Evolutionary conservation across 2,113 vertebrate genomes (phyloP).

Genomic region (Arvicanthis niloticus): DNA sequence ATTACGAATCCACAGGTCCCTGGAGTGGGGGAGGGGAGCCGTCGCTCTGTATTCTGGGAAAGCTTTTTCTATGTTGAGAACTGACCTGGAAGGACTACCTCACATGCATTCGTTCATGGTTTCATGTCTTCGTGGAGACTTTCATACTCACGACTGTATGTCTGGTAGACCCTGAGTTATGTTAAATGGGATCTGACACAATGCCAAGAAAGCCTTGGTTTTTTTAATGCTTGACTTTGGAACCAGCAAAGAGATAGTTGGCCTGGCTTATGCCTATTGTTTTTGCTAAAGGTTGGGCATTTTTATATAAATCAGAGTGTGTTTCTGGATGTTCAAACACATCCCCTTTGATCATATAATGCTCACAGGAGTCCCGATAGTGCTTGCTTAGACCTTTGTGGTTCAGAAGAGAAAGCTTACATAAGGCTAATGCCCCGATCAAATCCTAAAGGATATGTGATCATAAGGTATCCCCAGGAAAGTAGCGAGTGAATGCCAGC

Average conservation of each 20-base stretch:
- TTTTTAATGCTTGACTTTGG: background rate
- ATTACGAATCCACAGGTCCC: background rate
- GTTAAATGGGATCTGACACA: background rate
- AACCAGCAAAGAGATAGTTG: background rate
- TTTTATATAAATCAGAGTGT: background rate
- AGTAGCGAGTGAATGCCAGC: background rate
- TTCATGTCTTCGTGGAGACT: background rate
- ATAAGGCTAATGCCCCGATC: background rate
- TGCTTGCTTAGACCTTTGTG: background rate
- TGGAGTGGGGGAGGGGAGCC: no score
- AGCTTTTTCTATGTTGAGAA: background rate
- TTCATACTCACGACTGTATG: fast-evolving
- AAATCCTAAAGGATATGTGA: background rate
- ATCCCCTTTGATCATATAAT: background rate
- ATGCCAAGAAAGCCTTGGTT: background rate
- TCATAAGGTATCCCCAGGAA: background rate
- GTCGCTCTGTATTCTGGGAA: background rate
- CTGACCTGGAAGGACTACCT: background rate
- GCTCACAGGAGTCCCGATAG: background rate
- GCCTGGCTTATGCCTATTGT: background rate
- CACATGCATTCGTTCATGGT: fast-evolving
- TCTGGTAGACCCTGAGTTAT: background rate
- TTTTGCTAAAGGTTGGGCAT: background rate
- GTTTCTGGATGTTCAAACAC: background rate
- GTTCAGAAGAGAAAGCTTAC: background rate